phyloP scores from a whole-genome alignment of 2,113 vertebrate genomes.

The Cervus canadensis region DNA sequence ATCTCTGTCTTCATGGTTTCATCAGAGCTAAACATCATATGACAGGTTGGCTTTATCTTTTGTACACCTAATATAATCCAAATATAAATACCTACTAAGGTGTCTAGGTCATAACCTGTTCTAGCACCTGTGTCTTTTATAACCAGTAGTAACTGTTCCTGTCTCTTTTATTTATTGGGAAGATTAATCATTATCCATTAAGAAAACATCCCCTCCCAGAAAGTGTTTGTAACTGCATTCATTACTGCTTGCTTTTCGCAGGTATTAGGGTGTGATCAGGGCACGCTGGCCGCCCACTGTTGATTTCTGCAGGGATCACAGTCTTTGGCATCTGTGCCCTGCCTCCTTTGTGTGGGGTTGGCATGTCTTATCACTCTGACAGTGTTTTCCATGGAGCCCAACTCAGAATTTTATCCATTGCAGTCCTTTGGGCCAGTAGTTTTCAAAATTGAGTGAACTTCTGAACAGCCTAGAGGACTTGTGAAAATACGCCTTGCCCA shows the following conservation, averaged over 20 bases:
- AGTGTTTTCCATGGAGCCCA: not conserved
- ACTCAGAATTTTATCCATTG: not conserved
- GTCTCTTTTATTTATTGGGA: not conserved
- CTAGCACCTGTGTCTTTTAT: not conserved
- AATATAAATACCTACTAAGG: not conserved
- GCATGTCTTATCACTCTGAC: not conserved
- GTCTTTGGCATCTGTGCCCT: not conserved
- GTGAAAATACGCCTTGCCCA: not conserved
- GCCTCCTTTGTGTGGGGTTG: not conserved
- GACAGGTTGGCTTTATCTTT: not conserved
- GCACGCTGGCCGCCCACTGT: fast-evolving
- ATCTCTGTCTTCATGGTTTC: not conserved
- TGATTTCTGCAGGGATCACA: too few relatives aligned
- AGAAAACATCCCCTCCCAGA: not conserved
- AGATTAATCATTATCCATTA: not conserved
- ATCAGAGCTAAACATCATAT: not conserved
- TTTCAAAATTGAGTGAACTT: not conserved
- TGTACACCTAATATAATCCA: not conserved
- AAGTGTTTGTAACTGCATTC: not conserved
- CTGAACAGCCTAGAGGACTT: not conserved
- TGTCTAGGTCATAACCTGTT: not conserved
- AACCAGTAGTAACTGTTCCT: not conserved
- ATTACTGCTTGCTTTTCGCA: not conserved
- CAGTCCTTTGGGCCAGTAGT: not conserved
- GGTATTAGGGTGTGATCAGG: not conserved